Base-by-base conservation (phyloP, 2,888 invertebrate genomes). In the Lepas anatifera region DNA sequence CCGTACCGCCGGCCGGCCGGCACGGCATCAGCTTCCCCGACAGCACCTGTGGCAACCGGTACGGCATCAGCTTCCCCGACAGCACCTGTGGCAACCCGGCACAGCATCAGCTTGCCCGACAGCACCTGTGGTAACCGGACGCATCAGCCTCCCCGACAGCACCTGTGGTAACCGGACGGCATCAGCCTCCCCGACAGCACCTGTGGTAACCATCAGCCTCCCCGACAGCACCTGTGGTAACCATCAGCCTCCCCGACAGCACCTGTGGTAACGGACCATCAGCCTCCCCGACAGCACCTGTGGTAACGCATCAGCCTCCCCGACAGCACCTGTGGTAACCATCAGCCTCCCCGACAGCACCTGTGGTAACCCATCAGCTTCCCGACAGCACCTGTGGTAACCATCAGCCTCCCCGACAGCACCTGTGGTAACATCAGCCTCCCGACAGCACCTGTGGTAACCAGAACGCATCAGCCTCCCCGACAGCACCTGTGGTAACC, bases 11-110 rank as follows among this genome's bases (percentile, higher is more conserved):
- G 18, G 72, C 73, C 16, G 48, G n/a, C 1, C 70, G 69, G 3
- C 79, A 78, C 4, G 81, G 80, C 79, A 81, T 79, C 71, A 82
- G 75, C 73, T 79, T 79, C 70, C 80, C 78, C 75, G 81, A 81
- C 64, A 81, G 75, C 22, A 80, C 81, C 81, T 81, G 74, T 0
- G n/a, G 75, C 71, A 16, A 50, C 67, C 29, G 67, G 70, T 16
- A 64, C 41, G 35, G 43, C n/a, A 37, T 67, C 43, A 52, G 29
- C 63, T 18, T 3, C 8, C 2, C 1, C 37, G 35, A 72, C 41
- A 41, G 41, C 41, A 41, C 41, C 41, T 41, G 41, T 16, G 11
- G 41, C n/a, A n/a, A n/a, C 1, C 67, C 1, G n/a, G 16, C 46
- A 18, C 27, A 41, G 41, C n/a, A 16, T 41, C 41, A 41, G 2